A percentile compares a stretch with the other conserved stretches of the same genome.
These are phyloP conservation scores for Moxostoma hubbsi DNA, from an alignment of 2,797 vertebrate species.

Conservation along the genomic window DNA sequence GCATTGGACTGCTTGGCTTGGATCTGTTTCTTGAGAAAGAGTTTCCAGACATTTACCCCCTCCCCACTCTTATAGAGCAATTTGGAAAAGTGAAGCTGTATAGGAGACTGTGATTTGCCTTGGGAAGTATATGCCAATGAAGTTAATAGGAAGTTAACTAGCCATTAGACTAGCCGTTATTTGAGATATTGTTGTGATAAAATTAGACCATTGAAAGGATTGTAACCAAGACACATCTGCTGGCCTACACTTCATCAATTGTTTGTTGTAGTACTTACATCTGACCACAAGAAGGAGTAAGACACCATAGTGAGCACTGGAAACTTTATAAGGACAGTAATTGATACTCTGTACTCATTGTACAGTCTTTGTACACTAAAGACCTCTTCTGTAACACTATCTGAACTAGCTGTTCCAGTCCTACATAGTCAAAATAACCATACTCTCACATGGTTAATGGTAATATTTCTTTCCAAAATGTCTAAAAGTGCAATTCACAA, in stretches of 20 bases:
- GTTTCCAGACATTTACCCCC: slow-evolving; percentile 39
- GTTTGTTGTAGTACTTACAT: too few relatives aligned
- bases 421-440: too few relatives aligned
- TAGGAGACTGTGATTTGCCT: slow-evolving; percentile 22
- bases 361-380: slow-evolving; percentile 2
- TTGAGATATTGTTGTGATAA: neutral
- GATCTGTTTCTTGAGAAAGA: slow-evolving; percentile 47
- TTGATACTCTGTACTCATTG: slow-evolving; percentile 9
- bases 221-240: neutral
- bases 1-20: slow-evolving; percentile 51
- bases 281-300: too few relatives aligned
- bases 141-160: slow-evolving; percentile 8
- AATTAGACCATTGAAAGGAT: neutral
- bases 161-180: neutral
- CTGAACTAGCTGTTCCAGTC: neutral
- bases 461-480: too few relatives aligned
- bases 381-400: neutral
- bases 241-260: neutral
- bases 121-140: slow-evolving; percentile 18
- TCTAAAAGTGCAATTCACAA: neutral
- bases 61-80: slow-evolving; percentile 14
- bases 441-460: too few relatives aligned
- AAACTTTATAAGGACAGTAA: neutral
- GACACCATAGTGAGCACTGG: neutral
- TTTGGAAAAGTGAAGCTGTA: slow-evolving; percentile 39